Evolutionary conservation across 2,113 vertebrate species (phyloP).

Genomic region (Jaculus jaculus): DNA sequence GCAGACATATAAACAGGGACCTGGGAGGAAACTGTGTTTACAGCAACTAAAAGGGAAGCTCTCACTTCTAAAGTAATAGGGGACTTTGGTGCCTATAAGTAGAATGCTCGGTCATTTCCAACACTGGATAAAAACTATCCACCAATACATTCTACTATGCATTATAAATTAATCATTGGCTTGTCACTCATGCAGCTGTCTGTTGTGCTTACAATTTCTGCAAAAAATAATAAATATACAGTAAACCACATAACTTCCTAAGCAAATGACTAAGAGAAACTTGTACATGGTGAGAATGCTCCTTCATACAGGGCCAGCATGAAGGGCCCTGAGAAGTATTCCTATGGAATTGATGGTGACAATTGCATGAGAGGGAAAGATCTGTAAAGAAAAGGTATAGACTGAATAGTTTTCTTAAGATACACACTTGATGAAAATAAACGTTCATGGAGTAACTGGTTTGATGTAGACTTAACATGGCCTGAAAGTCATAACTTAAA

Average conservation of each 20-base stretch:
- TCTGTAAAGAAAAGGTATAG: neutral
- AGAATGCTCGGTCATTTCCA: conserved; percentile 71
- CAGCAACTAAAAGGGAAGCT: conserved; percentile 77
- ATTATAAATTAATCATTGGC: conserved; percentile 16
- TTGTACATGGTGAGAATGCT: neutral
- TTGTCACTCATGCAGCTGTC: conserved; percentile 1
- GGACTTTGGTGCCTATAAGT: conserved; percentile 77
- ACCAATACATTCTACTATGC: conserved; percentile 20
- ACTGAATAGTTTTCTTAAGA: neutral
- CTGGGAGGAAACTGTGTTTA: conserved; percentile 82
- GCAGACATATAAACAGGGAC: conserved; percentile 82
- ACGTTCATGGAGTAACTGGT: neutral
- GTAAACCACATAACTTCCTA: conserved; percentile 22
- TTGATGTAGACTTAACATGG: neutral
- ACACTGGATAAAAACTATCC: conserved; percentile 37
- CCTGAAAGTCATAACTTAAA: neutral
- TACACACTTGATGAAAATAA: neutral
- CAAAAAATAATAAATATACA: conserved; percentile 25
- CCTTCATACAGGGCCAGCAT: neutral
- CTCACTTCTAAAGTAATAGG: conserved; percentile 76
- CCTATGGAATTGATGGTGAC: neutral
- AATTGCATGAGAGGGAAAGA: neutral
- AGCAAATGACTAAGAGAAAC: neutral
- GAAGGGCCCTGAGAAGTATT: neutral
- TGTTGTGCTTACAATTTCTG: conserved; percentile 1